Evolutionary conservation across 2,113 vertebrate species (phyloP), one percentile per base, ranked within the genome.

Genomic region (Rafetus swinhoei): DNA sequence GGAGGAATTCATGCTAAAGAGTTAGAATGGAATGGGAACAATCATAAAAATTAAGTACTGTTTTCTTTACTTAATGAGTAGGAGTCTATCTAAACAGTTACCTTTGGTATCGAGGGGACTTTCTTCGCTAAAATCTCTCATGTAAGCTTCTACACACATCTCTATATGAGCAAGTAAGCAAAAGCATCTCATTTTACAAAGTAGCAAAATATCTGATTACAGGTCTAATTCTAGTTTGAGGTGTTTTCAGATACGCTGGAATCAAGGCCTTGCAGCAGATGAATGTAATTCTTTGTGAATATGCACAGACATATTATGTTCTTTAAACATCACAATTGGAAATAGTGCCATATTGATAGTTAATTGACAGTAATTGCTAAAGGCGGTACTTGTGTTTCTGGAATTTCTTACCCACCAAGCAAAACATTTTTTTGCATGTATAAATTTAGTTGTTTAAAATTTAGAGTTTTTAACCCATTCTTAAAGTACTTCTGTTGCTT

Each of bases 281-380:
- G 95, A 97, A 92, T 95, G 97, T 97, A 97, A 97, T 97, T 97
- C 94, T 96, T 95, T 95, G 96, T 96, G 93, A 96, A 97, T 96
- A 95, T 97, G 97, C 97, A 97, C 92, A 95, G 96, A 97, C 97
- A 96, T 95, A 96, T 97, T 96, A 97, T 82, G 92, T 96, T 69
- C 93, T 97, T 96, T 94, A 97, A 97, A 97, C 97, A 95, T 97
- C 97, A 97, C 94, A 95, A 90, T 97, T 97, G 82, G 94, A 97
- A 97, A 94, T 97, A 94, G 95, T 94, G 85, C 86, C 92, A 96
- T 91, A 92, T 96, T 89, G 88, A 94, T 96, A 84, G 92, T 95
- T 97, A 97, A 97, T 97, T 97, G 97, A 93, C 96, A 96, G n/a
- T 94, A 97, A 97, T 97, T 96, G 96, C 93, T 97, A 94, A 95